Conservation (phyloP, 1,140 invertebrate genomes). For the Drosophila mojavensis region DNA sequence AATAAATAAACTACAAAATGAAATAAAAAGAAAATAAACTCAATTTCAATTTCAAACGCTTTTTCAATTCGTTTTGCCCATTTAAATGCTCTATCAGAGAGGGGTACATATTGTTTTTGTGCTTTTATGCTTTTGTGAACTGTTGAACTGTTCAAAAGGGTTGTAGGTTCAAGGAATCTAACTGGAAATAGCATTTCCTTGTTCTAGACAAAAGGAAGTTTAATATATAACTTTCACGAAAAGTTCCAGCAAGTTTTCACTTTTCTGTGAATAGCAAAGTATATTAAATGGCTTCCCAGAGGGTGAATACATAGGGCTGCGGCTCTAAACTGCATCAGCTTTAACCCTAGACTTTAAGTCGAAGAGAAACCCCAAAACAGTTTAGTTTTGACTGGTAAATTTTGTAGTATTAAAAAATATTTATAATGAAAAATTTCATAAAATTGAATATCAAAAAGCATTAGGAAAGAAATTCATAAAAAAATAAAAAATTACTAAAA, state of each 20-base stretch:
- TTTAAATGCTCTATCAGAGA: not conserved
- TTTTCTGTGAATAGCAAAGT: not conserved
- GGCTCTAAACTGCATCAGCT: too few relatives aligned
- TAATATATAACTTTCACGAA: too few relatives aligned
- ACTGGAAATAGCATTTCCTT: not conserved
- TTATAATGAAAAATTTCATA: too few relatives aligned
- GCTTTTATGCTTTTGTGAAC: not conserved
- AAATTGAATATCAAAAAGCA: too few relatives aligned
- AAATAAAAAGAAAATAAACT: conserved; percentile 34
- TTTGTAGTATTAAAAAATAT: too few relatives aligned
- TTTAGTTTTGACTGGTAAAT: not conserved
- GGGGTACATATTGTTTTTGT: conserved; percentile 1
- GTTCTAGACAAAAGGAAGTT: too few relatives aligned
- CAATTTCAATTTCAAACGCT: conserved; percentile 18
- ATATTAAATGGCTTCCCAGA: not conserved
- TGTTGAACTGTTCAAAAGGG: not conserved
- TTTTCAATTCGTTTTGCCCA: not conserved
- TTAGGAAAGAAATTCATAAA: too few relatives aligned
- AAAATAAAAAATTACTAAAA: not conserved
- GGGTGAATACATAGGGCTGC: not conserved
- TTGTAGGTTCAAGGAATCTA: too few relatives aligned
- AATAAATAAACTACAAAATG: conserved; percentile 17
- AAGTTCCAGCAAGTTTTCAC: not conserved
- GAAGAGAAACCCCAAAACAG: too few relatives aligned
- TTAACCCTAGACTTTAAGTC: too few relatives aligned